Evolutionary conservation across 1,140 invertebrate species (phyloP).

Genomic region (Cecropterus lyciades): DNA sequence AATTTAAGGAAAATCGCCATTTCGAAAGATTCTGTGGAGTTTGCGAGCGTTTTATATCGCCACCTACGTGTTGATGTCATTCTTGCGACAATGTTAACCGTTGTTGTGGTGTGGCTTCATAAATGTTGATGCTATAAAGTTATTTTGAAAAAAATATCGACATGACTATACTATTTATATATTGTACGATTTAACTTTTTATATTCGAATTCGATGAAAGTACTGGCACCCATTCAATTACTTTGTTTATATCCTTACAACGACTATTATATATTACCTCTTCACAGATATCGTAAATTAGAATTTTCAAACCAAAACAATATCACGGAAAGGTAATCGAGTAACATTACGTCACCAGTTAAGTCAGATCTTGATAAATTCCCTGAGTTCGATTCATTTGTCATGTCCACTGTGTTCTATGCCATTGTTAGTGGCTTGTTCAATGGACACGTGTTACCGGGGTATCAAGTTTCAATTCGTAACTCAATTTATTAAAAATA

Average conservation of each 20-base stretch:
- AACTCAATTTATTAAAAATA: slow-evolving; percentile 32
- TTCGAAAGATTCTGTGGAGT: slow-evolving; percentile 64
- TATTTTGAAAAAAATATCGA: neutral
- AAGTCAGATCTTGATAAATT: slow-evolving; percentile 28
- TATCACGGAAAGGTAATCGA: slow-evolving; percentile 11
- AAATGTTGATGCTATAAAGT: slow-evolving; percentile 1
- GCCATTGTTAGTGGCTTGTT: slow-evolving; percentile 26
- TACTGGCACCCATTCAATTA: no score
- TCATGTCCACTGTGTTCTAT: slow-evolving; percentile 15
- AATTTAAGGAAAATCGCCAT: slow-evolving; percentile 72
- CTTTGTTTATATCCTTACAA: neutral
- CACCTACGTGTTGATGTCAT: slow-evolving; percentile 77
- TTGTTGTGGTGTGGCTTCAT: slow-evolving; percentile 5
- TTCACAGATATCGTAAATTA: no score
- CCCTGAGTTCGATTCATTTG: slow-evolving; percentile 10
- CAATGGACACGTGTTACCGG: slow-evolving; percentile 11
- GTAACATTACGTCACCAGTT: slow-evolving; percentile 6
- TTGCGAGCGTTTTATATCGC: slow-evolving; percentile 61
- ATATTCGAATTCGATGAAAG: no score
- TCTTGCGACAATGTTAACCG: slow-evolving; percentile 46
- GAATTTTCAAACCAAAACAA: neutral
- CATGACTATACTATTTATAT: no score
- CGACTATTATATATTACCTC: no score
- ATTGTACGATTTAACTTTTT: no score
- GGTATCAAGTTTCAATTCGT: slow-evolving; percentile 21